phyloP scores from a whole-genome alignment of 2,888 invertebrate genomes.

The Elaeidobius kamerunicus region DNA sequence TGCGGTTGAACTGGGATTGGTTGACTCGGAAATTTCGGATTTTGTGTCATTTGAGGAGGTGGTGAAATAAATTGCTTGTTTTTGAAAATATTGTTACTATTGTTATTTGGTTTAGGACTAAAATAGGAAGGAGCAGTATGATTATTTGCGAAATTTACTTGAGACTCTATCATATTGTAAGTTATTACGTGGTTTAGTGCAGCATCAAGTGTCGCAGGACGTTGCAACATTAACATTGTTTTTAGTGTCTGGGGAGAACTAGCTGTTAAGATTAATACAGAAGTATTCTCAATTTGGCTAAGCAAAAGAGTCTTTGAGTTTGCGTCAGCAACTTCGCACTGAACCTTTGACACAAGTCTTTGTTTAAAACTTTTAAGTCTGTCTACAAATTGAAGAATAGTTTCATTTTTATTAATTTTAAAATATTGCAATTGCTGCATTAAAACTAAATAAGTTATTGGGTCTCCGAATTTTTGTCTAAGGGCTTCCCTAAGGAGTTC shows the following conservation, averaged over 20 bases:
- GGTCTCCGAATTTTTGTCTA: too few relatives aligned
- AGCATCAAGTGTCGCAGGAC: neutral
- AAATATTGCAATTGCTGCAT: constrained; percentile 12
- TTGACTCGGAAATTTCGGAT: constrained; percentile 9
- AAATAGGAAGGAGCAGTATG: neutral
- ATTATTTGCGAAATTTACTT: constrained; percentile 6
- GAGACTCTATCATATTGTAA: constrained; percentile 10
- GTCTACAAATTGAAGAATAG: constrained; percentile 9
- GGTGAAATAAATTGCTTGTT: neutral
- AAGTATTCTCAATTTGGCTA: constrained; percentile 6
- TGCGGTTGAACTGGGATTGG: neutral
- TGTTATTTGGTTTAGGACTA: constrained; percentile 2
- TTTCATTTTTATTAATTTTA: constrained; percentile 9
- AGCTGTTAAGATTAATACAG: constrained; percentile 10
- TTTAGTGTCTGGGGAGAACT: constrained; percentile 10
- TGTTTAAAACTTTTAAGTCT: constrained; percentile 9
- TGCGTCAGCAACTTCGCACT: constrained; percentile 3
- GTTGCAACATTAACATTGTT: constrained; percentile 11
- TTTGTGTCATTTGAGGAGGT: neutral
- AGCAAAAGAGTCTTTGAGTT: neutral
- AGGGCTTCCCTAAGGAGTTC: neutral
- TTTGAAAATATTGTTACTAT: neutral
- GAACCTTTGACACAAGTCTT: constrained; percentile 9
- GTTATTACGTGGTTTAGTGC: neutral
- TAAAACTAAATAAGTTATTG: too few relatives aligned